Evolutionary conservation across 2,888 invertebrate species (phyloP).

Genomic region (Cheilosia urbana): DNA sequence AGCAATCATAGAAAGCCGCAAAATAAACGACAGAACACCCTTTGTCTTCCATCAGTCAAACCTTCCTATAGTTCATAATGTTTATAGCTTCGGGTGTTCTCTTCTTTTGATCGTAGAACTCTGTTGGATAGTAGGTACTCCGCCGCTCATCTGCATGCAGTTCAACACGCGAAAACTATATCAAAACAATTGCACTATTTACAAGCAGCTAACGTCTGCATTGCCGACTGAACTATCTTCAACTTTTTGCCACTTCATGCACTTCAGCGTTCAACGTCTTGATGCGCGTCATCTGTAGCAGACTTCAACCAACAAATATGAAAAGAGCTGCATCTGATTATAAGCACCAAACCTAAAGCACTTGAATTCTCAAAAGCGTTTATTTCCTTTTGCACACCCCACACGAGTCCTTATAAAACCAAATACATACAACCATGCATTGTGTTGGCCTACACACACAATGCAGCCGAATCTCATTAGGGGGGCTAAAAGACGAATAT

Average conservation of each 20-base stretch:
- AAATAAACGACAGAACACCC: no score
- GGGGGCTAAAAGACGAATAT: conserved; percentile 3
- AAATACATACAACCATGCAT: conserved; percentile 28
- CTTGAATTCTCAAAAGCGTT: conserved; percentile 17
- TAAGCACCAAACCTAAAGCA: conserved; percentile 30
- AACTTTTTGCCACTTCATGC: background rate
- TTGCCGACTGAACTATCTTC: background rate
- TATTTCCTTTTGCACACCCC: conserved; percentile 41
- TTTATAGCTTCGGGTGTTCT: no score
- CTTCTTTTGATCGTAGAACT: no score
- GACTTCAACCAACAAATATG: background rate
- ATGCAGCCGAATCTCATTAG: conserved; percentile 52
- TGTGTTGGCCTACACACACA: conserved; percentile 1
- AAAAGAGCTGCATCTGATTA: conserved; percentile 13
- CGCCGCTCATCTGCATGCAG: no score
- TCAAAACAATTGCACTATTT: background rate
- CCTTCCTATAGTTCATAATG: no score
- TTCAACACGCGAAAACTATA: background rate
- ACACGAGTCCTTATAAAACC: conserved; percentile 13
- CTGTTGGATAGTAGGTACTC: no score
- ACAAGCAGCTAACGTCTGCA: background rate
- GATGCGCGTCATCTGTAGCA: background rate
- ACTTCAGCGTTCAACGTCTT: background rate
- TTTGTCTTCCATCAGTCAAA: no score
- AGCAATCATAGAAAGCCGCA: no score